Percentiles rank a stretch among this genome's conserved stretches.
These are phyloP conservation scores for Drosophila kokeensis DNA, from an alignment of 2,888 invertebrate genomes.

Conservation along the genomic window DNA sequence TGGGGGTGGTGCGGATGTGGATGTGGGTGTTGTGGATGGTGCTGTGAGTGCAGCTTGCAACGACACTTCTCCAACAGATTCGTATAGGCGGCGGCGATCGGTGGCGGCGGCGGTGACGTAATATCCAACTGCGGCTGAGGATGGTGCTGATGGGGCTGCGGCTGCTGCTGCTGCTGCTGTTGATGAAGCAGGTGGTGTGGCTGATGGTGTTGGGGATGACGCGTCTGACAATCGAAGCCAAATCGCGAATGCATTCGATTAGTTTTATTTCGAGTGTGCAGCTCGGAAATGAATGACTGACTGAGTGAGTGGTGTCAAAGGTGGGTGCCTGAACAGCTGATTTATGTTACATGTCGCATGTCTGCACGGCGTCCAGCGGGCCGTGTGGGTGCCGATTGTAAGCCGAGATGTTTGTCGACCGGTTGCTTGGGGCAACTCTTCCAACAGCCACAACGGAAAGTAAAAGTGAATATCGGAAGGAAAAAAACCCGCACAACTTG, in stretches of 20 bases:
- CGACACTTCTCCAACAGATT: constrained; percentile 81
- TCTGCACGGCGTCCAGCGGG: constrained; percentile 26
- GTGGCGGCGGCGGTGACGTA: constrained; percentile 40
- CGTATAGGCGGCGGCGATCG: constrained; percentile 56
- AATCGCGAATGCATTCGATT: constrained; percentile 83
- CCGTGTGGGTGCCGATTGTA: constrained; percentile 37
- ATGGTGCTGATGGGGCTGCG: constrained; percentile 52
- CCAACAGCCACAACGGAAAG: constrained; percentile 63
- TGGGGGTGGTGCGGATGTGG: constrained; percentile 42
- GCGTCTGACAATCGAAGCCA: constrained; percentile 78
- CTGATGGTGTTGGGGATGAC: constrained; percentile 72
- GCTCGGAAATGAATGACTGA: constrained; percentile 39
- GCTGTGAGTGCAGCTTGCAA: constrained; percentile 66
- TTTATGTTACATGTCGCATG: constrained; percentile 37
- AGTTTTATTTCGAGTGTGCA: constrained; percentile 46
- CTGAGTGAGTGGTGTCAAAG: constrained; percentile 1
- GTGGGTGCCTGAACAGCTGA: constrained; percentile 31
- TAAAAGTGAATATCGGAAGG: constrained; percentile 76
- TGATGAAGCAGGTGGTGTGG: constrained; percentile 61
- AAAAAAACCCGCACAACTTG: constrained; percentile 31
- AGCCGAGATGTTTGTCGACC: constrained; percentile 49
- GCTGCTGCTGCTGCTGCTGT: constrained; percentile 49
- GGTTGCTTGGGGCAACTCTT: constrained; percentile 73
- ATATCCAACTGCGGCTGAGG: constrained; percentile 64
- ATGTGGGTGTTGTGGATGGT: constrained; percentile 20